Evolutionary conservation across 2,113 vertebrate species (phyloP), one percentile per base, ranked within the genome.

Genomic region (Paramisgurnus dabryanus): DNA sequence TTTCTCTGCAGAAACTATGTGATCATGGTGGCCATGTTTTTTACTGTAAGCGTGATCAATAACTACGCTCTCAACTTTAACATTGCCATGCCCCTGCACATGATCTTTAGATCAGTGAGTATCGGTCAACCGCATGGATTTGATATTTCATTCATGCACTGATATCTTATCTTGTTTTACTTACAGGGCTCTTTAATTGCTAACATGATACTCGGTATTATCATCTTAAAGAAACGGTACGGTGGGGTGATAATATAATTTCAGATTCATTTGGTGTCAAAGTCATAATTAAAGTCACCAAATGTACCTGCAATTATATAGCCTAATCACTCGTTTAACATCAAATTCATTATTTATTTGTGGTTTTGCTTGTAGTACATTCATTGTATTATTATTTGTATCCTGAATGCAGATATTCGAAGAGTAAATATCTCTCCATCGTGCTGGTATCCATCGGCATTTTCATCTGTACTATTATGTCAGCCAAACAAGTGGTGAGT

Each of bases 81-180:
- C 86, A 98, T 99, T 0, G 93, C 97, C 41, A 98, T 99, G 98
- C 98, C 98, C 0, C 87, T 99, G 82, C 98, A 99, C 84, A 99
- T 99, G 98, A 98, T 99, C 89, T 99, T 99, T 89, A 93, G 98
- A 96, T 99, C 98, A 4, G 98, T 99, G 87, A 94, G 45, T n/a
- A n/a, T n/a, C n/a, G n/a, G n/a, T 47, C 10, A 7, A 6, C 5
- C 45, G 8, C 1, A 47, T 47, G 45, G 45, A 47, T 47, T 45
- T 45, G 7, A 45, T 6, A 7, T 7, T 45, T 45, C 43, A 22
- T 22, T 34, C 27, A 34, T 34, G 27, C 27, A 34, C 27, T 34
- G 27, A 34, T 10, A 34, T 57, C 6, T 39, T 15, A 65, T 15
- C 15, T 50, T 49, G 53, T 11, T 70, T 80, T 41, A 71, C 58